These are phyloP conservation scores for Aphelinus certus DNA, from an alignment of 1,140 invertebrate species.

Conservation along the genomic window DNA sequence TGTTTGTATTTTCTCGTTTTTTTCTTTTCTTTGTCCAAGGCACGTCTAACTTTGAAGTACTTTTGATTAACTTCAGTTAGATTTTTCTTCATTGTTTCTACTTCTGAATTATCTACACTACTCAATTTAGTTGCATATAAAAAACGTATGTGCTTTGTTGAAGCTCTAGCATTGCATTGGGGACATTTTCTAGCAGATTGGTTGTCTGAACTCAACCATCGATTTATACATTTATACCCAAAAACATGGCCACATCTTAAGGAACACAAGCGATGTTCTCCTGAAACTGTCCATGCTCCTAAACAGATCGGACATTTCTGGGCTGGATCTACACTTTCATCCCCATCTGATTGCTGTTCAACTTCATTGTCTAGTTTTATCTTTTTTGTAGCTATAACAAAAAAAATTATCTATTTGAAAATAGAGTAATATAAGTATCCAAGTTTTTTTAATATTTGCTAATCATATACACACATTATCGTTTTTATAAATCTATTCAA, in stretches of 20 bases:
- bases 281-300: constrained; percentile 84
- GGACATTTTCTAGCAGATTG: constrained; percentile 72
- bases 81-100: constrained; percentile 57
- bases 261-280: constrained; percentile 82
- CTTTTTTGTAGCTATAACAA: background rate
- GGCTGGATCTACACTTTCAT: constrained; percentile 69
- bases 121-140: constrained; percentile 75
- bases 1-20: constrained; percentile 28
- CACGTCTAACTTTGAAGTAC: background rate
- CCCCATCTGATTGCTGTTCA: background rate
- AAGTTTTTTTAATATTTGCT: background rate
- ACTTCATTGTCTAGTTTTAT: background rate
- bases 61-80: background rate
- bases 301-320: constrained; percentile 87
- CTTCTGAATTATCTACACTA: constrained; percentile 73
- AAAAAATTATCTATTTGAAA: background rate
- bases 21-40: constrained; percentile 17
- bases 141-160: constrained; percentile 77
- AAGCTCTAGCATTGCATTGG: constrained; percentile 86
- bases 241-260: constrained; percentile 92
- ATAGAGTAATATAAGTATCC: too few relatives aligned
- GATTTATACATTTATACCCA: constrained; percentile 82
- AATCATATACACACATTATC: background rate
- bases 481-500: background rate
- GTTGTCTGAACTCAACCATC: constrained; percentile 72